A percentile compares a stretch with the other conserved stretches of the same genome.
phyloP scores from a whole-genome alignment of 2,797 vertebrate genomes.

The Phalanger gymnotis region DNA sequence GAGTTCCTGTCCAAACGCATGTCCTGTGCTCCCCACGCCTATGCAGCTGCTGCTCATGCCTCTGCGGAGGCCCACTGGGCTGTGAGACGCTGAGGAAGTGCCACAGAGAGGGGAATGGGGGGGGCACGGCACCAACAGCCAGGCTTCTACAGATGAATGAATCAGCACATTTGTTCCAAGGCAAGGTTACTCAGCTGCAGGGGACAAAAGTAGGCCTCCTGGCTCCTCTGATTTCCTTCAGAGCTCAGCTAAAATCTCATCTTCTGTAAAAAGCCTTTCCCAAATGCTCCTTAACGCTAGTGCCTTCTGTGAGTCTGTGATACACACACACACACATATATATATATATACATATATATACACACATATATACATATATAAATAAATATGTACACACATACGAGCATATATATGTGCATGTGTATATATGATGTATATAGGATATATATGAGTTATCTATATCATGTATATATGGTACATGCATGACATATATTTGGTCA shows the following conservation, averaged over 20 bases:
- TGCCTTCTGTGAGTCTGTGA: background rate
- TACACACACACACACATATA: background rate
- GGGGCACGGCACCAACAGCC: background rate
- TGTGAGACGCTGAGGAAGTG: background rate
- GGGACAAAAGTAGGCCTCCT: background rate
- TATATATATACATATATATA: too few relatives aligned
- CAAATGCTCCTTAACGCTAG: background rate
- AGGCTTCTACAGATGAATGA: background rate
- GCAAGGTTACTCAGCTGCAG: background rate
- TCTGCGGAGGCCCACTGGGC: background rate
- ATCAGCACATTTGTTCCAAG: background rate
- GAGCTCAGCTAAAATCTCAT: background rate
- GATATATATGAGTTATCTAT: too few relatives aligned
- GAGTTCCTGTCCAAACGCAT: background rate
- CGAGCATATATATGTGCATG: too few relatives aligned
- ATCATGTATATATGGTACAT: too few relatives aligned
- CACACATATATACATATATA: too few relatives aligned
- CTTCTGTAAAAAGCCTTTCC: background rate
- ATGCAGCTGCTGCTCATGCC: background rate
- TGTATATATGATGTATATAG: too few relatives aligned
- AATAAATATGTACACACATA: too few relatives aligned
- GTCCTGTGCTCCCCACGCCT: background rate
- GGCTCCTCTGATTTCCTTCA: background rate
- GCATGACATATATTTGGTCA: background rate
- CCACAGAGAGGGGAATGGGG: too few relatives aligned